Evolutionary conservation across 2,113 vertebrate genomes (phyloP).

Genomic region (Rhegmatorhina hoffmannsi): DNA sequence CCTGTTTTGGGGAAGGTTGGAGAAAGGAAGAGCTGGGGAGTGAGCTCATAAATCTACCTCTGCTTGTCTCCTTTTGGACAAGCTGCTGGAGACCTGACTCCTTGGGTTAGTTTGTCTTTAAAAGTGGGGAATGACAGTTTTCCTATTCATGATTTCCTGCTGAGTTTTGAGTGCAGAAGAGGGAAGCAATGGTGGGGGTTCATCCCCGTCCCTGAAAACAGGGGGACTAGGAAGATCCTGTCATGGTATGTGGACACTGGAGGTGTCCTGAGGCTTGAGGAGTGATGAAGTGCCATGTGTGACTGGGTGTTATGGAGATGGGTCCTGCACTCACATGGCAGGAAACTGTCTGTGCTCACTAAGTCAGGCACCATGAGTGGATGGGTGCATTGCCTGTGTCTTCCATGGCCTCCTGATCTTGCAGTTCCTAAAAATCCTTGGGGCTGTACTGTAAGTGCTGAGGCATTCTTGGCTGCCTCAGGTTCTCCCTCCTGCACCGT

Average conservation of each 20-base stretch:
- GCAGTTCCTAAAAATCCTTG: neutral
- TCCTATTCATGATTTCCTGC: neutral
- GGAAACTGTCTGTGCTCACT: neutral
- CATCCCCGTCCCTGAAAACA: neutral
- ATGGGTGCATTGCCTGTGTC: neutral
- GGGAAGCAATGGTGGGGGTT: neutral
- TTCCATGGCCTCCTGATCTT: neutral
- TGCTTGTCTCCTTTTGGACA: neutral
- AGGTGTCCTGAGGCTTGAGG: neutral
- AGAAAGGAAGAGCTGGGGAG: neutral
- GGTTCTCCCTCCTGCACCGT: neutral
- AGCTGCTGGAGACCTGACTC: neutral
- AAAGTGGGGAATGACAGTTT: neutral
- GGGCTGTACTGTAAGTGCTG: neutral
- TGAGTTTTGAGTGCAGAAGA: neutral
- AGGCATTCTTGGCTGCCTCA: neutral
- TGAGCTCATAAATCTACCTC: neutral
- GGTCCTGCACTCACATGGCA: neutral
- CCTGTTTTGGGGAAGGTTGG: accelerated
- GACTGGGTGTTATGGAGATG: slow-evolving; percentile 49
- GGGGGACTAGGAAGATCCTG: neutral
- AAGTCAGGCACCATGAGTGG: neutral
- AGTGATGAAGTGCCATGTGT: slow-evolving; percentile 31
- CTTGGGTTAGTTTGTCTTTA: neutral
- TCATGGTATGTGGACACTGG: neutral